Percentiles rank a stretch among this genome's conserved stretches.
Conservation (phyloP, 2,888 invertebrate genomes). For the Polydesmus complanatus region DNA sequence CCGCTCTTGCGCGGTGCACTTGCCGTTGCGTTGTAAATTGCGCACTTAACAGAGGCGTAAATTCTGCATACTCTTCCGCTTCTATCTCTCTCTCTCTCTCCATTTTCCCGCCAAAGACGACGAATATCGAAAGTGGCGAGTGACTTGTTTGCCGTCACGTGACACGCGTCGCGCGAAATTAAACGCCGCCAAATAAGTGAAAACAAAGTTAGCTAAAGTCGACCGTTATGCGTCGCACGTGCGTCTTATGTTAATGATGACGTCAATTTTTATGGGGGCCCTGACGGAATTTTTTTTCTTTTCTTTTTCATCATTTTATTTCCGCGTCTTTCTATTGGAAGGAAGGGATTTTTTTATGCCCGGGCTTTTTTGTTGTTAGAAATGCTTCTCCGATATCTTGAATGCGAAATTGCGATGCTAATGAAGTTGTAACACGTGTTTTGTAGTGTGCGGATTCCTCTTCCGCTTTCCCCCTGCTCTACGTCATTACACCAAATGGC, state of each 20-base stretch:
- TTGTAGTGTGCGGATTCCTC: not conserved
- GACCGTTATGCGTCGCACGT: not conserved
- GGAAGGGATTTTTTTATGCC: not conserved
- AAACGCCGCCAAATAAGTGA: not conserved
- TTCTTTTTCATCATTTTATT: not conserved
- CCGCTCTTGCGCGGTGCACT: not conserved
- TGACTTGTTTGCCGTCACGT: too few relatives aligned
- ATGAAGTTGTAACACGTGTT: slow-evolving; percentile 16
- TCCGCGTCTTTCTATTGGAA: not conserved
- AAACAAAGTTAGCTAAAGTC: not conserved
- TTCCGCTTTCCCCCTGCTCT: not conserved
- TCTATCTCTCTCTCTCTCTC: too few relatives aligned
- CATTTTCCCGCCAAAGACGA: not conserved
- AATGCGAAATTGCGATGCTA: slow-evolving; percentile 13
- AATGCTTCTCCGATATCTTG: slow-evolving; percentile 9
- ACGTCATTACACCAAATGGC: not conserved
- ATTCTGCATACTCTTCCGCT: too few relatives aligned
- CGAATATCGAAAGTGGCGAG: too few relatives aligned
- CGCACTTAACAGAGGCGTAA: not conserved
- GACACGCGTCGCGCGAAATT: too few relatives aligned
- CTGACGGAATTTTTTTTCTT: not conserved
- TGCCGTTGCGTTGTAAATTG: not conserved
- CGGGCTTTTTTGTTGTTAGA: not conserved
- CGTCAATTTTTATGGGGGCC: not conserved
- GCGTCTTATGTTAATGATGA: not conserved